Conservation (phyloP, 2,888 invertebrate genomes). For the Spodoptera picta region DNA sequence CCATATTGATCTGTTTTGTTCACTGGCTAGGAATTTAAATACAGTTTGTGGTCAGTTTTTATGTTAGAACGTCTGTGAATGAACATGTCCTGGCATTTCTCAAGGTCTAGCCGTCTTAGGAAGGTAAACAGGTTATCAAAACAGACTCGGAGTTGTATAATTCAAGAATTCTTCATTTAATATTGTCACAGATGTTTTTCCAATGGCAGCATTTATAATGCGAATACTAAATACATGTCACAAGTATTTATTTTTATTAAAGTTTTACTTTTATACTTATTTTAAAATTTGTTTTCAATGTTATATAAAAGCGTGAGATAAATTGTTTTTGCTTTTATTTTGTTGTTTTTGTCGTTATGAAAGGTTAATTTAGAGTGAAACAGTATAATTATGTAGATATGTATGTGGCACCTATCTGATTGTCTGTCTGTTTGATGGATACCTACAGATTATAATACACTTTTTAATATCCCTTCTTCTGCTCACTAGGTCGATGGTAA, state of each 20-base stretch:
- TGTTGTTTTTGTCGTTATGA: not conserved
- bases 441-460: too few relatives aligned
- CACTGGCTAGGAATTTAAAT: not conserved
- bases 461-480: too few relatives aligned
- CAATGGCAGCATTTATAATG: slow-evolving; percentile 40
- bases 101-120: slow-evolving; percentile 28
- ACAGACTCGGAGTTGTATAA: slow-evolving; percentile 32
- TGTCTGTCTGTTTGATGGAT: too few relatives aligned
- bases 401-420: too few relatives aligned
- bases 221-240: slow-evolving; percentile 17
- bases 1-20: slow-evolving; percentile 1
- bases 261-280: slow-evolving; percentile 15
- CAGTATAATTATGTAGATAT: too few relatives aligned
- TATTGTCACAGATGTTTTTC: slow-evolving; percentile 53
- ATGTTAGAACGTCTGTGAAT: slow-evolving; percentile 15
- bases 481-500: not conserved
- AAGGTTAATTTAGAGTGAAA: too few relatives aligned
- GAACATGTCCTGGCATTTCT: slow-evolving; percentile 22
- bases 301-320: too few relatives aligned
- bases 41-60: slow-evolving; percentile 2
- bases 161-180: slow-evolving; percentile 27
- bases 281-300: too few relatives aligned
- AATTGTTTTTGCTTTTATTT: not conserved
- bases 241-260: slow-evolving; percentile 45
- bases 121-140: slow-evolving; percentile 41